Evolutionary conservation across 37 sponge, comb jelly and placozoan species (phyloP).

Genomic region (Geodia barretti): DNA sequence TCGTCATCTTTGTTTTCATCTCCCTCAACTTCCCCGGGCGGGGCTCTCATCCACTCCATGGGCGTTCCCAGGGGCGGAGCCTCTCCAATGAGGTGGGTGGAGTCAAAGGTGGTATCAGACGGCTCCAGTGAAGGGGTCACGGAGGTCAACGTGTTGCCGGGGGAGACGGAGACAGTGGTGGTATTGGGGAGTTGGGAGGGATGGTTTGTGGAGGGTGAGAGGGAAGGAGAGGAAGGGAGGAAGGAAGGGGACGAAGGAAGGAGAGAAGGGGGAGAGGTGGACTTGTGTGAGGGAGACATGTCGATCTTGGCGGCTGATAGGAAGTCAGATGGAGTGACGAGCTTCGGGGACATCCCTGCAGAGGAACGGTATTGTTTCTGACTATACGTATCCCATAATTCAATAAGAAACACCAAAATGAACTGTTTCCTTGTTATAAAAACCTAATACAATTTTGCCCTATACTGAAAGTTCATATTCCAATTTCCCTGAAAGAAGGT

Average conservation of each 20-base stretch:
- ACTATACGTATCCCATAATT: too few relatives aligned
- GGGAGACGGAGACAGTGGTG: not conserved
- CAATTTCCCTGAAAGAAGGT: too few relatives aligned
- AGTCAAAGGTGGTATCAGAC: not conserved
- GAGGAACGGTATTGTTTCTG: too few relatives aligned
- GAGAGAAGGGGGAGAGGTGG: not conserved
- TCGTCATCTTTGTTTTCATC: conserved; percentile 13
- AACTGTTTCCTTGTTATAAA: too few relatives aligned
- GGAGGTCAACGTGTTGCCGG: not conserved
- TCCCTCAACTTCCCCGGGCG: not conserved
- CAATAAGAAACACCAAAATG: too few relatives aligned
- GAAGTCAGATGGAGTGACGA: conserved; percentile 51
- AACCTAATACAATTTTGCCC: too few relatives aligned
- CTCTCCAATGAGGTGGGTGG: not conserved
- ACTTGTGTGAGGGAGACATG: not conserved
- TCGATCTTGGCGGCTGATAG: conserved; percentile 1
- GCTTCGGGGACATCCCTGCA: conserved; percentile 28
- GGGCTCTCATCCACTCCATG: too few relatives aligned
- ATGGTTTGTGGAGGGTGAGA: not conserved
- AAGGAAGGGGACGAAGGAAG: not conserved
- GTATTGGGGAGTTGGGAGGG: not conserved
- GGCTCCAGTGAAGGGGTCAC: not conserved
- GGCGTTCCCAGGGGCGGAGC: not conserved
- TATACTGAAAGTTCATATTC: too few relatives aligned
- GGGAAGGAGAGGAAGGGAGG: conserved; percentile 5